phyloP scores from a whole-genome alignment of 1,140 invertebrate genomes.

The Tetramorium simillimum region DNA sequence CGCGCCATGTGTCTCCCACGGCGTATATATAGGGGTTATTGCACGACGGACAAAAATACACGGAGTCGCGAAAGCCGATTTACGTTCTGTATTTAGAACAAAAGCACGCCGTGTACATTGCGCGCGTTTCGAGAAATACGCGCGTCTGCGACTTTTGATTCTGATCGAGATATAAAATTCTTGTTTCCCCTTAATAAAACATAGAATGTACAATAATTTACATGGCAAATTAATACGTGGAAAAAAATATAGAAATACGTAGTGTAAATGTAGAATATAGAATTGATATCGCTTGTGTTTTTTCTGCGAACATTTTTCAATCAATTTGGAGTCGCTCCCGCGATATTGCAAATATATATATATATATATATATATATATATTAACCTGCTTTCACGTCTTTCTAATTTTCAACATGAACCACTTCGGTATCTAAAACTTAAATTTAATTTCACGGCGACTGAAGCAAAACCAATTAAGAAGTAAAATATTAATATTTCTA shows the following conservation, averaged over 20 bases:
- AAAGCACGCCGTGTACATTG: constrained; percentile 27
- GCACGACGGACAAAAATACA: constrained; percentile 68
- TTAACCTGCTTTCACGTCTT: background rate
- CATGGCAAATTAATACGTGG: background rate
- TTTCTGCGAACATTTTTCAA: background rate
- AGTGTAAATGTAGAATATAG: background rate
- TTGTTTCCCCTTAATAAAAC: background rate
- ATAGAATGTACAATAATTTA: background rate
- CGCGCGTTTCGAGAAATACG: background rate
- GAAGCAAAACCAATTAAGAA: background rate
- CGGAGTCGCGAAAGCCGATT: constrained; percentile 66
- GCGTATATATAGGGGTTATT: constrained; percentile 60
- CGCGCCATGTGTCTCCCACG: constrained; percentile 47
- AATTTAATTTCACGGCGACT: background rate
- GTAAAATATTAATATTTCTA: background rate
- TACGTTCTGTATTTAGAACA: constrained; percentile 66
- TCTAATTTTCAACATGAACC: background rate
- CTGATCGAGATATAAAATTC: background rate
- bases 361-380: too few relatives aligned
- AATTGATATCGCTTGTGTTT: background rate
- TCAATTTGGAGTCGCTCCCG: background rate
- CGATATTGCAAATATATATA: background rate
- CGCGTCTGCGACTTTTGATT: background rate
- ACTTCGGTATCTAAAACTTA: background rate
- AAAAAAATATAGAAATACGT: background rate